phyloP scores from a whole-genome alignment of 1,140 invertebrate genomes.

The Zaprionus gabonicus region DNA sequence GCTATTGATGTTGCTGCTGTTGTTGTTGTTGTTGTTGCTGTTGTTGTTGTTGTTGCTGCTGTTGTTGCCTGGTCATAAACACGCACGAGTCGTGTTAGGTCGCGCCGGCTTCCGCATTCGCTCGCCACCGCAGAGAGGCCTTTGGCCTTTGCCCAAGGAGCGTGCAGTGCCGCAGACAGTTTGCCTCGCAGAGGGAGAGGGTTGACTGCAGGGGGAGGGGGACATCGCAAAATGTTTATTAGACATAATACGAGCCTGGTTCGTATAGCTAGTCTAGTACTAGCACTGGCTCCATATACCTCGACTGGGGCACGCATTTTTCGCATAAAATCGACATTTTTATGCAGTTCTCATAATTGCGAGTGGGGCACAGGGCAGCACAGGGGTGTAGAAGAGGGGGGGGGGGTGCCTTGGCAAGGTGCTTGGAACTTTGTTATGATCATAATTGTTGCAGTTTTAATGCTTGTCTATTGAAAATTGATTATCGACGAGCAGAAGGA shows the following conservation, averaged over 20 bases:
- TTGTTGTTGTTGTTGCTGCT: slow-evolving; percentile 28
- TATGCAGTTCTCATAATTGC: slow-evolving; percentile 55
- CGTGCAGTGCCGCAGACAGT: slow-evolving; percentile 13
- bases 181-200: background rate
- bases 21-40: slow-evolving; percentile 62
- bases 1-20: slow-evolving; percentile 27
- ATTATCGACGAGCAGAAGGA: slow-evolving; percentile 16
- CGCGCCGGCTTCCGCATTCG: slow-evolving; percentile 69
- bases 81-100: slow-evolving; percentile 77
- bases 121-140: slow-evolving; percentile 1
- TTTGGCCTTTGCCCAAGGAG: slow-evolving; percentile 40
- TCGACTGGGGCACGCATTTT: slow-evolving; percentile 64
- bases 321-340: slow-evolving; percentile 81
- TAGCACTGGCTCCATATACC: background rate
- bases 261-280: background rate
- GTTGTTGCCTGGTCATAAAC: slow-evolving; percentile 59
- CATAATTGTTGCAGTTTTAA: slow-evolving; percentile 50
- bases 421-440: slow-evolving; percentile 34
- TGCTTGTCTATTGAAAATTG: slow-evolving; percentile 45
- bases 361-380: background rate
- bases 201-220: background rate
- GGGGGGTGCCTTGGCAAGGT: slow-evolving; percentile 1
- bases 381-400: background rate
- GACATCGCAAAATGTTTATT: slow-evolving; percentile 74
- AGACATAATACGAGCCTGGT: slow-evolving; percentile 62